These are phyloP conservation scores for Acleris laterana DNA, from an alignment of 2,888 invertebrate species.

Conservation along the genomic window DNA sequence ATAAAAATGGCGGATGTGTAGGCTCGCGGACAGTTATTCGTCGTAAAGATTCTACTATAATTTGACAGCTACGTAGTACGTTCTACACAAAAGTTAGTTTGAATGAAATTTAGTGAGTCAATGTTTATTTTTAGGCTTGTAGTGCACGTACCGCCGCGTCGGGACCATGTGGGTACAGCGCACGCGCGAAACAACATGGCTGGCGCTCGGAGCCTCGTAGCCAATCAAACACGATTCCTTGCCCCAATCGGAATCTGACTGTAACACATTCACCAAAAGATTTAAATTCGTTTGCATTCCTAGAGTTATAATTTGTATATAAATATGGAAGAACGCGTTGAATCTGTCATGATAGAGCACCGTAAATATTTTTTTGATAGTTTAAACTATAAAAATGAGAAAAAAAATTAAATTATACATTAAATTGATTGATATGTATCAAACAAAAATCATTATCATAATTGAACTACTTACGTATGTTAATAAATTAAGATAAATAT, in stretches of 20 bases:
- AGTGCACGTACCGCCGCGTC: slow-evolving; percentile 34
- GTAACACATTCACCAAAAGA: slow-evolving; percentile 7
- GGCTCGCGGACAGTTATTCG: slow-evolving; percentile 63
- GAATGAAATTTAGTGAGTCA: slow-evolving; percentile 56
- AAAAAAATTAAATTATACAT: no score
- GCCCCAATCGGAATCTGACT: slow-evolving; percentile 9
- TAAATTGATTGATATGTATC: no score
- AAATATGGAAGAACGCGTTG: not conserved
- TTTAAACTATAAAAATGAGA: no score
- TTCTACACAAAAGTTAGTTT: slow-evolving; percentile 52
- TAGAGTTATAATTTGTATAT: not conserved
- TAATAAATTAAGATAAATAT: slow-evolving; percentile 13
- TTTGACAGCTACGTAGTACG: slow-evolving; percentile 61
- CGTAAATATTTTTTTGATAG: not conserved
- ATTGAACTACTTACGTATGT: slow-evolving; percentile 2
- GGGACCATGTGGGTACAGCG: slow-evolving; percentile 54
- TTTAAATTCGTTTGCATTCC: slow-evolving; percentile 6
- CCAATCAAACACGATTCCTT: slow-evolving; percentile 58
- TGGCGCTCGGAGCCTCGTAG: slow-evolving; percentile 59
- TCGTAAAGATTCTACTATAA: slow-evolving; percentile 62
- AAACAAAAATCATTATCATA: not conserved
- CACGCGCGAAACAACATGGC: slow-evolving; percentile 82
- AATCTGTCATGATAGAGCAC: not conserved
- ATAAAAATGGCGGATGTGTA: slow-evolving; percentile 69
- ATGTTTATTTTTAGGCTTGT: slow-evolving; percentile 49